Base-by-base conservation (phyloP, 2,797 vertebrate species). In the Arnoldichthys spilopterus region DNA sequence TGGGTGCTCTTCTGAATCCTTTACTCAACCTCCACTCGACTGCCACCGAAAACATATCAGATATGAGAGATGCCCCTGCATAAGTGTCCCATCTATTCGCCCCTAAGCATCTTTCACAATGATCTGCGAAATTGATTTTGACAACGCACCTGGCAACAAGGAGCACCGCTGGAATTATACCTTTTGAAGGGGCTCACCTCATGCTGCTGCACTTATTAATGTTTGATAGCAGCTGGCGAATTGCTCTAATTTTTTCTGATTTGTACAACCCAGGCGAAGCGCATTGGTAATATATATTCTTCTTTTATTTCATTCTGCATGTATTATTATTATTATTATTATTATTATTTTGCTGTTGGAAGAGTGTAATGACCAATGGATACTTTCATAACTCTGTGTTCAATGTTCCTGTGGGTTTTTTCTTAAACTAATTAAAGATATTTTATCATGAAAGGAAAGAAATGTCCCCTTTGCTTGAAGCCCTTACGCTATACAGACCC, bases 171-270 rank as follows among this genome's bases (percentile, higher is more conserved):
- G 82, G 84, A 87, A 81, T 80, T 84, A 88, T 72, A 86, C 85
- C 85, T 91, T 86, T 91, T 85, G 81, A 90, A 86, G 87, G 89
- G 79, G 86, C 87, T 89, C 26, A 88, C 86, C 86, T 79, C 85
- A 86, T 86, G 82, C 89, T 84, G 83, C 86, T 88, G 70, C 84
- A 84, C 78, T 85, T 84, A 87, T 94, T 88, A 91, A 94, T 94
- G 92, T 93, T 94, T 92, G 91, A 94, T 90, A 92, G 85, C 89
- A 91, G 88, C 88, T 82, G 62, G 49, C 72, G 83, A 84, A 83
- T 82, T 88, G 51, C 84, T 91, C 84, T 94, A 90, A 93, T 94
- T 93, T 91, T 89, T 85, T 91, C 89, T 93, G 93, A 92, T 94
- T 96, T 95, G 92, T 90, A 88, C 88, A 91, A 85, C 67, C 84